Evolutionary conservation across 2,113 vertebrate genomes (phyloP).

Genomic region (Nycticryphes semicollaris): DNA sequence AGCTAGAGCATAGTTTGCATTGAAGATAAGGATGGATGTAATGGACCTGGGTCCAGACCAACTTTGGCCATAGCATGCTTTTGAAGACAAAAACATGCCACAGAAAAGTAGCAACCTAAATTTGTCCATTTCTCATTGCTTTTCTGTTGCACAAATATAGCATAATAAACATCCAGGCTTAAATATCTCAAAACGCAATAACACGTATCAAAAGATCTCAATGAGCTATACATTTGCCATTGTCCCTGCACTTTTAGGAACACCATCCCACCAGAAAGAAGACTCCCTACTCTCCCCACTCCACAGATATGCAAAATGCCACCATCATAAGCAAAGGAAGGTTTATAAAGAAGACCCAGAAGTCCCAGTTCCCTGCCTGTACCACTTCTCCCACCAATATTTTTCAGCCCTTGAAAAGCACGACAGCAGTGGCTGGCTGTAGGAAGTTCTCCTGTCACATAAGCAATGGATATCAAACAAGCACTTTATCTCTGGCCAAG

Average conservation of each 20-base stretch:
- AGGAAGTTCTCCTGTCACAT: background rate
- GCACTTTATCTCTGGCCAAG: background rate
- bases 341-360: background rate
- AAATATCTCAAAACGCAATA: background rate
- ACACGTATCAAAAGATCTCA: background rate
- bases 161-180: background rate
- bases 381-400: background rate
- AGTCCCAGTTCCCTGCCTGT: background rate
- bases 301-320: background rate
- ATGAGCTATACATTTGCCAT: background rate
- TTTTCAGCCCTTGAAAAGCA: background rate
- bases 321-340: background rate
- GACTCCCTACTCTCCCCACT: background rate
- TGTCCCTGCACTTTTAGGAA: background rate
- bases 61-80: background rate
- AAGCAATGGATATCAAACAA: background rate
- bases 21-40: background rate
- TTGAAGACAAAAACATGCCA: background rate
- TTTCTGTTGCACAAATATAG: background rate
- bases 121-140: background rate
- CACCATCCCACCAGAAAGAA: background rate
- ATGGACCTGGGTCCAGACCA: background rate
- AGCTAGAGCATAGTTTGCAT: background rate
- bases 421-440: background rate
- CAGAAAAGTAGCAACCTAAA: background rate